These are phyloP conservation scores for Pseudomyrmex concolor DNA, from an alignment of 1,140 invertebrate species.

Conservation along the genomic window DNA sequence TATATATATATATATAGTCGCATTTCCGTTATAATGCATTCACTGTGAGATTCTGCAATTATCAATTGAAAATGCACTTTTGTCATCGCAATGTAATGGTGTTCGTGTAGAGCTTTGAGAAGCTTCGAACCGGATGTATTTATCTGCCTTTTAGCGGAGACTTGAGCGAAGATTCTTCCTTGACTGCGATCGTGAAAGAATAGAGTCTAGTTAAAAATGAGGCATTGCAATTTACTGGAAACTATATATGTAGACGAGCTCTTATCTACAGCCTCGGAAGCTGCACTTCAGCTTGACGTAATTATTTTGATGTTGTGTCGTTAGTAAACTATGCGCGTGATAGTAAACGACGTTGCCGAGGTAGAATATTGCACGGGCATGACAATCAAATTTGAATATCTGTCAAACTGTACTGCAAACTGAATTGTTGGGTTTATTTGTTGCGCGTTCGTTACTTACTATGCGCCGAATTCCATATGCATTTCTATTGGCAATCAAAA, in stretches of 20 bases:
- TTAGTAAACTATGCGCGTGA: slow-evolving; percentile 1
- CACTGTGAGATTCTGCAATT: background rate
- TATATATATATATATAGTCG: too few species aligned
- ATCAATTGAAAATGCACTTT: slow-evolving; percentile 18
- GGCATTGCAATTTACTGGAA: background rate
- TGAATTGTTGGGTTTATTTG: background rate
- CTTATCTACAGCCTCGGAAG: background rate
- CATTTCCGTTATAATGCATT: background rate
- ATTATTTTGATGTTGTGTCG: slow-evolving; percentile 12
- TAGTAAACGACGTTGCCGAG: background rate
- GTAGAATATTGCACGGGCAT: slow-evolving; percentile 1
- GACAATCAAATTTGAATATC: slow-evolving; percentile 23
- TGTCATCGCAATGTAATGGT: background rate
- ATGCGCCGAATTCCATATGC: background rate
- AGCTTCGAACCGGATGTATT: background rate
- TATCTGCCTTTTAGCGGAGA: background rate
- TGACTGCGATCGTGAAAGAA: background rate
- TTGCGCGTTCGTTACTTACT: background rate
- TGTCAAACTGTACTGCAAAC: background rate
- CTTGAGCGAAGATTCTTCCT: background rate
- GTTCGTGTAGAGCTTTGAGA: background rate
- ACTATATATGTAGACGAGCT: background rate
- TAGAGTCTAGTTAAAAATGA: background rate
- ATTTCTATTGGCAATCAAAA: slow-evolving; percentile 39
- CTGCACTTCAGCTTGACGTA: background rate